Evolutionary conservation across 2,888 invertebrate genomes (phyloP).

Genomic region (Andrena chrysosceles): DNA sequence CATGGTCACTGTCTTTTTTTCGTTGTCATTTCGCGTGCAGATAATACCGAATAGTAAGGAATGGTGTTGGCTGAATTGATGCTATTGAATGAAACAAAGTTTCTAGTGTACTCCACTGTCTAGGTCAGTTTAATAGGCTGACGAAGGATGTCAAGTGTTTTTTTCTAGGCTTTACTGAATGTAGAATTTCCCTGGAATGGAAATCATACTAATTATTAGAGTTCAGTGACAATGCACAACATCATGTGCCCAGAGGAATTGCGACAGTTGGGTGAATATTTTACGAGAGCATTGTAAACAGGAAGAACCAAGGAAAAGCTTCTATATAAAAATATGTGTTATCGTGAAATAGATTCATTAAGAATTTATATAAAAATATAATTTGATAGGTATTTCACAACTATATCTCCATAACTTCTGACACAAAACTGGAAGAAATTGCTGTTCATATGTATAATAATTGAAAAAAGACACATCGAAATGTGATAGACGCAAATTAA

Average conservation of each 20-base stretch:
- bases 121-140: constrained; percentile 5
- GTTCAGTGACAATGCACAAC: constrained; percentile 35
- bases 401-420: too few species aligned
- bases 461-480: too few species aligned
- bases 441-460: too few species aligned
- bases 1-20: not conserved
- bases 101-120: not conserved
- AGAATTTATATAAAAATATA: too few species aligned
- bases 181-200: constrained; percentile 26
- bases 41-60: not conserved
- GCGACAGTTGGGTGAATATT: constrained; percentile 13
- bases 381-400: too few species aligned
- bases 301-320: constrained; percentile 18
- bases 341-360: too few species aligned
- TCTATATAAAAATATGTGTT: too few species aligned
- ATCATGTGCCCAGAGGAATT: constrained; percentile 11
- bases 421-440: too few species aligned
- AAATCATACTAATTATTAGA: constrained; percentile 35
- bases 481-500: too few species aligned
- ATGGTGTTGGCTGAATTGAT: not conserved
- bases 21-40: not conserved
- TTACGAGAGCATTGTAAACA: not conserved
- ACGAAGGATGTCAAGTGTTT: constrained; percentile 28
- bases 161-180: constrained; percentile 18
- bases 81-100: not conserved